These are phyloP conservation scores for Cremastobaeus sp. DNA, from an alignment of 2,888 invertebrate species.

Conservation along the genomic window DNA sequence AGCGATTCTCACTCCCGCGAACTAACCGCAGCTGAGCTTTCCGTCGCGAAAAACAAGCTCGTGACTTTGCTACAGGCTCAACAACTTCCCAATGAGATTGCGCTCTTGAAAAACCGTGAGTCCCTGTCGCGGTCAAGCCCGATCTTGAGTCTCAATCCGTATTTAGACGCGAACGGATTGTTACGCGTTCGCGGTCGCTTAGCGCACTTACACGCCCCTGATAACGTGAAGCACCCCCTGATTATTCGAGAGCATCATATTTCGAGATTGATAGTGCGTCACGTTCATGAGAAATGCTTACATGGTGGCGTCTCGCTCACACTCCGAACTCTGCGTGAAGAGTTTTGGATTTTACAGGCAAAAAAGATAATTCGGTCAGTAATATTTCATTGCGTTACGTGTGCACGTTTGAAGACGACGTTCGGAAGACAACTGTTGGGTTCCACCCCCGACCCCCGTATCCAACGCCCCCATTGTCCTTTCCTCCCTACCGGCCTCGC, in stretches of 20 bases:
- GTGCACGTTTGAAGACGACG: background rate
- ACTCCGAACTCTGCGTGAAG: background rate
- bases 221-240: background rate
- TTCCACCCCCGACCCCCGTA: background rate
- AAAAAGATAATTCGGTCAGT: background rate
- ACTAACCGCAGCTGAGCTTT: too few relatives aligned
- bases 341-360: constrained; percentile 1
- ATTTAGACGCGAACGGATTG: background rate
- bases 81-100: too few relatives aligned
- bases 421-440: background rate
- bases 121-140: background rate
- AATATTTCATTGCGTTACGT: constrained; percentile 1
- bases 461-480: constrained; percentile 4
- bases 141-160: background rate
- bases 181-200: constrained; percentile 6
- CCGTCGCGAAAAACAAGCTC: too few relatives aligned
- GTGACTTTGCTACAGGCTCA: too few relatives aligned
- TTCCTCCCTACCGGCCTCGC: constrained; percentile 15
- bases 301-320: constrained; percentile 9
- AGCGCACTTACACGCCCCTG: background rate
- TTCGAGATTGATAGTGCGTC: background rate
- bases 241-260: background rate
- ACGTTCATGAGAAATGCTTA: constrained; percentile 4
- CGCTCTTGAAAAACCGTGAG: too few relatives aligned
- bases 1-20: too few relatives aligned